Conservation (phyloP, 2,797 vertebrate genomes). For the Leucoraja ocellata region DNA sequence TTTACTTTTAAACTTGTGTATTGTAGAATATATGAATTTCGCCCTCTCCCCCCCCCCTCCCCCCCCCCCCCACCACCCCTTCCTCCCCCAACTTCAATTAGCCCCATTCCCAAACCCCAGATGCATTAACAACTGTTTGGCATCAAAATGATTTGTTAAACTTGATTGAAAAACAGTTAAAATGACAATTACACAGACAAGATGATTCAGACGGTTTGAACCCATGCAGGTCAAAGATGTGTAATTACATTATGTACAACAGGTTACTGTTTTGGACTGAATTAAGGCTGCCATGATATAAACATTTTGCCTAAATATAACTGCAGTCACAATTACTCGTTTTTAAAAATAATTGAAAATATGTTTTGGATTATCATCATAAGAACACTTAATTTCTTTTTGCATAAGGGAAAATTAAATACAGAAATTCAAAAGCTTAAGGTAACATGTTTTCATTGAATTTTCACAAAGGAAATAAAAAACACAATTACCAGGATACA, state of each 20-base stretch:
- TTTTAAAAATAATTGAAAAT: conserved; percentile 39
- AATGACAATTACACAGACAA: conserved; percentile 38
- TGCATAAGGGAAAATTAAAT: conserved; percentile 39
- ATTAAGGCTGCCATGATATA: conserved; percentile 71
- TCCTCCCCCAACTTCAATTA: conserved; percentile 10
- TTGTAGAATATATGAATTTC: conserved; percentile 26
- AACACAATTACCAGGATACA: conserved; percentile 36
- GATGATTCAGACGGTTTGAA: conserved; percentile 62
- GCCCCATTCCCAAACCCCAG: conserved; percentile 33
- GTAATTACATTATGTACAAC: conserved; percentile 88
- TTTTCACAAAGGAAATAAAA: conserved; percentile 22
- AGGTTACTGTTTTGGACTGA: conserved; percentile 47
- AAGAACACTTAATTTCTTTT: conserved; percentile 68
- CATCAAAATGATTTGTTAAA: conserved; percentile 36
- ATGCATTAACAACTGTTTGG: conserved; percentile 37
- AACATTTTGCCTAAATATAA: conserved; percentile 58
- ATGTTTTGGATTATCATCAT: conserved; percentile 52
- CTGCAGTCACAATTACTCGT: conserved; percentile 56
- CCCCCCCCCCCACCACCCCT: neutral
- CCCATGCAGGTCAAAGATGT: conserved; percentile 74
- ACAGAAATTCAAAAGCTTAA: conserved; percentile 35
- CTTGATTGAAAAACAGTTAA: conserved; percentile 36
- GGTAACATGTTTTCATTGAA: conserved; percentile 27
- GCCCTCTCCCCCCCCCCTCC: neutral
- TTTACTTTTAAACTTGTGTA: conserved; percentile 35